Conservation (phyloP, 2,113 vertebrate genomes). For the Ceyx melanurus region DNA sequence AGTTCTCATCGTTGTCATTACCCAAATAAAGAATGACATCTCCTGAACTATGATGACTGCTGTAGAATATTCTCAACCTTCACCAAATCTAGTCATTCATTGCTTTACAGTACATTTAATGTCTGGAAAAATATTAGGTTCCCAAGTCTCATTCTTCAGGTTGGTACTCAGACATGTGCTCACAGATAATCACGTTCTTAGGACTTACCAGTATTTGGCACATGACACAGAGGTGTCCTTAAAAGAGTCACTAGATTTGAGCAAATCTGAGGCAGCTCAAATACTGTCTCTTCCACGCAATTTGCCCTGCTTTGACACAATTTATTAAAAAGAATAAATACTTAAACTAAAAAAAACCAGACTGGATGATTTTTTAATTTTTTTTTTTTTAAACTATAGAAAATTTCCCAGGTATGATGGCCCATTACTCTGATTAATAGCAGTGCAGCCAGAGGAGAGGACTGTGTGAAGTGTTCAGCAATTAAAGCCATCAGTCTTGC, state of each 20-base stretch:
- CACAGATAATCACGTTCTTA: not conserved
- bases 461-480: not conserved
- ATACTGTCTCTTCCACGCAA: not conserved
- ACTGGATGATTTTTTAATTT: not conserved
- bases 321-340: conserved; percentile 3
- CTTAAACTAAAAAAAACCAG: not conserved
- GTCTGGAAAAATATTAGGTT: not conserved
- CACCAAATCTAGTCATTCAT: not conserved
- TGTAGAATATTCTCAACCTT: not conserved
- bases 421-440: not conserved
- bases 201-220: not conserved
- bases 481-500: not conserved
- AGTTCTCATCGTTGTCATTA: not conserved
- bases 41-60: not conserved
- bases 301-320: not conserved
- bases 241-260: not conserved
- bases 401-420: not conserved
- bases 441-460: not conserved
- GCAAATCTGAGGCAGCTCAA: not conserved
- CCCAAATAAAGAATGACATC: not conserved
- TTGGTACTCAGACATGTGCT: not conserved
- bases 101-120: not conserved
- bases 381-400: not conserved
- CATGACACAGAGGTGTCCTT: not conserved
- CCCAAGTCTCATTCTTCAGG: not conserved